Percentiles rank a stretch among this genome's conserved stretches.
phyloP scores from a whole-genome alignment of 2,888 invertebrate species.

The Eristalis pertinax region DNA sequence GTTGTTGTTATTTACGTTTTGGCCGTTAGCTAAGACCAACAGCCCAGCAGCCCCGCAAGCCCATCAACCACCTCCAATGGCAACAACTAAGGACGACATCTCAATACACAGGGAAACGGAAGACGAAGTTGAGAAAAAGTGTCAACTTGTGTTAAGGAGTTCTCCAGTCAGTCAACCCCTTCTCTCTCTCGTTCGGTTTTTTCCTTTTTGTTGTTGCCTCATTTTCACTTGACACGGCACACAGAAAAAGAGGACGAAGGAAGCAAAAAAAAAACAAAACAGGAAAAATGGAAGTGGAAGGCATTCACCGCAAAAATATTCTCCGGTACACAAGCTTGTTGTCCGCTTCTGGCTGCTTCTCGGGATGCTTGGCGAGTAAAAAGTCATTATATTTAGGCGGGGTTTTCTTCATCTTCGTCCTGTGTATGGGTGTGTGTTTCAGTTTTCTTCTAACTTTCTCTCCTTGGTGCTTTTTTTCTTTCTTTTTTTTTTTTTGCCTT shows the following conservation, averaged over 20 bases:
- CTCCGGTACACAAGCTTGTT: constrained; percentile 45
- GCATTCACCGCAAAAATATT: constrained; percentile 64
- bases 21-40: constrained; percentile 24
- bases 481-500: constrained; percentile 26
- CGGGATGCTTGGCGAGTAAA: constrained; percentile 25
- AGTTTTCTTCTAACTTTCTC: neutral
- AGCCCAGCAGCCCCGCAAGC: constrained; percentile 1
- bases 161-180: constrained; percentile 63
- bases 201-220: neutral
- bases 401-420: constrained; percentile 50
- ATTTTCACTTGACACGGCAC: constrained; percentile 27
- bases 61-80: constrained; percentile 11
- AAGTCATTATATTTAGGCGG: constrained; percentile 69
- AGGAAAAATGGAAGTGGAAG: constrained; percentile 13
- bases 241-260: constrained; percentile 12
- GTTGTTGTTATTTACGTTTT: constrained; percentile 48
- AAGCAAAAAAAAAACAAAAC: constrained; percentile 15
- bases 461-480: neutral
- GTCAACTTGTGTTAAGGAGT: constrained; percentile 67
- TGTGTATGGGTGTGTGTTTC: neutral
- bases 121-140: constrained; percentile 57
- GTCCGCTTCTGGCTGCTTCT: constrained; percentile 7
- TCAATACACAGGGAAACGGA: constrained; percentile 26
- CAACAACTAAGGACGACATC: constrained; percentile 35
- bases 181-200: neutral